These are phyloP conservation scores for Rhincodon typus DNA, from an alignment of 2,797 vertebrate species.

Conservation along the genomic window DNA sequence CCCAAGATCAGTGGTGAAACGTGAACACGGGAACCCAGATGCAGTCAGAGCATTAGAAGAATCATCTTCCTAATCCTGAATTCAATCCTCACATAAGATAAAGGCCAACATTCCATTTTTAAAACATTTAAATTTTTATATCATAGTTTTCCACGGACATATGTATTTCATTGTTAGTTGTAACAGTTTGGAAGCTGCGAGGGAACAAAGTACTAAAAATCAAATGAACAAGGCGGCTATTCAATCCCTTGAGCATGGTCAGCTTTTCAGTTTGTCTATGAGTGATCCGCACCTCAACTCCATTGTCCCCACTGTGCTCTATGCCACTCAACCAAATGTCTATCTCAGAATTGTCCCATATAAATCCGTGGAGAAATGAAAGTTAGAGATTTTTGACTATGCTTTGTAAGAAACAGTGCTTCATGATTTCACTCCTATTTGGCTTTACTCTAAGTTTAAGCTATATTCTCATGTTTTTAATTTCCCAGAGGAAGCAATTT, in stretches of 20 bases:
- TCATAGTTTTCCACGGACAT: background rate
- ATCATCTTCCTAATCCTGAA: background rate
- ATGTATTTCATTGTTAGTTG: too few relatives aligned
- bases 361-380: background rate
- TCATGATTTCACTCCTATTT: background rate
- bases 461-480: background rate
- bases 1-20: background rate
- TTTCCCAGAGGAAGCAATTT: background rate
- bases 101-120: background rate
- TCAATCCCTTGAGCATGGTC: background rate
- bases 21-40: background rate
- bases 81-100: background rate
- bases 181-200: too few relatives aligned
- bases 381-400: background rate
- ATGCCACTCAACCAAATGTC: background rate
- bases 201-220: too few relatives aligned
- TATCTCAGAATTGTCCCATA: background rate
- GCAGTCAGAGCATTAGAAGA: background rate
- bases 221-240: too few relatives aligned
- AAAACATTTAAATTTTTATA: background rate
- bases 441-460: background rate
- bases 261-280: background rate
- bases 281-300: background rate
- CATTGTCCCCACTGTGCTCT: background rate
- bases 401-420: background rate